Evolutionary conservation across 2,797 vertebrate genomes (phyloP).

Genomic region (Hybognathus amarus): DNA sequence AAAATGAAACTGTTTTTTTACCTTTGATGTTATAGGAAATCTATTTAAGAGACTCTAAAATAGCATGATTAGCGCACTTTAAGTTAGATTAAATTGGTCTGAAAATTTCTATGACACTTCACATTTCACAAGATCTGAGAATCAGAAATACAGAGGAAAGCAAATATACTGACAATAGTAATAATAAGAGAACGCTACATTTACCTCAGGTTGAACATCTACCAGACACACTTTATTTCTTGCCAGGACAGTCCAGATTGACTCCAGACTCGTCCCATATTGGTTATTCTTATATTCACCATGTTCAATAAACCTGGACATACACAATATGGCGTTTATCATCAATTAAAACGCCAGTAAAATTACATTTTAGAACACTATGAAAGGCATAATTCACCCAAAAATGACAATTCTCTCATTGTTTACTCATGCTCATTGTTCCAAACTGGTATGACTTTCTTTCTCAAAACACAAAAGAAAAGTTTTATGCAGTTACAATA

Average conservation of each 20-base stretch:
- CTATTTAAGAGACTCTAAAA: no score
- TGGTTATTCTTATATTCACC: conserved; percentile 94
- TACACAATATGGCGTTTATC: not conserved
- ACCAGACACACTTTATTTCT: conserved; percentile 91
- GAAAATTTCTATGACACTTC: not conserved
- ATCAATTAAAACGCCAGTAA: not conserved
- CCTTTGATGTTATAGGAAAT: no score
- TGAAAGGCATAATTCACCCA: not conserved
- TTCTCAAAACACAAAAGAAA: not conserved
- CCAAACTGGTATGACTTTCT: not conserved
- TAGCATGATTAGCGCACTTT: no score
- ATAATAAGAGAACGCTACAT: conserved; percentile 54
- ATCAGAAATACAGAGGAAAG: conserved; percentile 3
- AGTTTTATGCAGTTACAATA: not conserved
- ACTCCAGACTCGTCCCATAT: conserved; percentile 92
- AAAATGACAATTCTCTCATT: not conserved
- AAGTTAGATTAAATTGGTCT: not conserved
- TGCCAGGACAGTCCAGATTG: conserved; percentile 85
- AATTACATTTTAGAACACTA: not conserved
- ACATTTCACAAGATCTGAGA: not conserved
- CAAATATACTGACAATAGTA: not conserved
- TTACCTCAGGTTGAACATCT: conserved; percentile 92
- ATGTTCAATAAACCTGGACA: conserved; percentile 88
- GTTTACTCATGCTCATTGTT: not conserved
- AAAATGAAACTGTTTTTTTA: no score